Conservation (phyloP, 2,888 invertebrate species). For the Athalia cordata region DNA sequence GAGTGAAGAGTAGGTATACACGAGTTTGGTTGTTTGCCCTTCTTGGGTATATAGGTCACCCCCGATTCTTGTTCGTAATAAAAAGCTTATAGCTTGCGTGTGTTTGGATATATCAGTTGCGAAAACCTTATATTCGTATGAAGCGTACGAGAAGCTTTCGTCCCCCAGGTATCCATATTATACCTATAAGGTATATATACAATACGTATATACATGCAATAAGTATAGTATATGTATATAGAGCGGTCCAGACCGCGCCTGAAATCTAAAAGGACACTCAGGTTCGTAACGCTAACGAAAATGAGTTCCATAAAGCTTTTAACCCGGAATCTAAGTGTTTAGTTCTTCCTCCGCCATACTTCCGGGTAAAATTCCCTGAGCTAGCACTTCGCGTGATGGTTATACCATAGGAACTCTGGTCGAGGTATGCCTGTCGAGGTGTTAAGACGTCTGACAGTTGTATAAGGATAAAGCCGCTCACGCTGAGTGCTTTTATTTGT, state of each 20-base stretch:
- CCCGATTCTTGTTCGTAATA: slow-evolving; percentile 13
- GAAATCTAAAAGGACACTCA: slow-evolving; percentile 53
- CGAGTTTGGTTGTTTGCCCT: too few relatives aligned
- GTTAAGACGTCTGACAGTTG: slow-evolving; percentile 70
- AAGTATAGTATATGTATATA: background rate
- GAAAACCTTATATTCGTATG: too few relatives aligned
- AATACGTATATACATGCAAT: background rate
- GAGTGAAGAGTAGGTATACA: too few relatives aligned
- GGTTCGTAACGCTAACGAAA: slow-evolving; percentile 58
- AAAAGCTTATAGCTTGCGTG: background rate
- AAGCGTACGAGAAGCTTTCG: background rate
- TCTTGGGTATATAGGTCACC: too few relatives aligned
- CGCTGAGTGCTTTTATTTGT: slow-evolving; percentile 72
- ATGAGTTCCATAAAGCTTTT: slow-evolving; percentile 67
- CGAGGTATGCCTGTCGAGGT: slow-evolving; percentile 57
- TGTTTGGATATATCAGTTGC: too few relatives aligned
- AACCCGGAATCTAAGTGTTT: slow-evolving; percentile 53
- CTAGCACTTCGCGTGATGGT: slow-evolving; percentile 1
- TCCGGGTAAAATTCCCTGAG: slow-evolving; percentile 21
- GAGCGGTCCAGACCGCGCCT: slow-evolving; percentile 31
- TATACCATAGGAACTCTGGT: slow-evolving; percentile 51
- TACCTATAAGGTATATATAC: background rate
- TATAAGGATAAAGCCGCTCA: slow-evolving; percentile 70
- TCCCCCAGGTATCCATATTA: slow-evolving; percentile 32
- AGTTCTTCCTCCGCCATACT: slow-evolving; percentile 46